Percentiles rank a stretch among this genome's conserved stretches.
These are phyloP conservation scores for Crypturellus tataupa DNA, from an alignment of 2,797 vertebrate genomes.

Conservation along the genomic window DNA sequence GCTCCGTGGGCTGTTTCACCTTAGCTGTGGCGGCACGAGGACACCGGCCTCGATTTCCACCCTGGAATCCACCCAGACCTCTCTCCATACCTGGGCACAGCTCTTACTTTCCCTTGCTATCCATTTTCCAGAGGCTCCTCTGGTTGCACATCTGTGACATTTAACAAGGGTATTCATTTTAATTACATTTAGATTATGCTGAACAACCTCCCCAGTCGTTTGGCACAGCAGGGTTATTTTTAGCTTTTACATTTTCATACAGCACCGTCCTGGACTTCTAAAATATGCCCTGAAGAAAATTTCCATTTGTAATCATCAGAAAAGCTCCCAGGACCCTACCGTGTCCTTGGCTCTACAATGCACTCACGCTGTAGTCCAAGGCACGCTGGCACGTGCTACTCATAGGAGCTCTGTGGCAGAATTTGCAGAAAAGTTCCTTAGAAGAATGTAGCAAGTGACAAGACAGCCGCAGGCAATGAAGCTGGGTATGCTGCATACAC, in stretches of 20 bases:
- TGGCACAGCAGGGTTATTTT: constrained; percentile 1
- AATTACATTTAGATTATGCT: constrained; percentile 22
- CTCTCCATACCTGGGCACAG: not conserved
- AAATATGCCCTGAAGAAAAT: constrained; percentile 27
- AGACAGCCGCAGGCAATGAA: not conserved
- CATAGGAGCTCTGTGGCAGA: not conserved
- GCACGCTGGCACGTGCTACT: not conserved
- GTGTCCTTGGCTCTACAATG: not conserved
- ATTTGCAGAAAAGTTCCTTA: not conserved
- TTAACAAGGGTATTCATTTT: constrained; percentile 12
- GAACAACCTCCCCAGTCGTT: constrained; percentile 3
- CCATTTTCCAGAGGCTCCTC: not conserved
- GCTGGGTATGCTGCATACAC: not conserved
- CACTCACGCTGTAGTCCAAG: not conserved
- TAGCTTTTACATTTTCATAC: constrained; percentile 41
- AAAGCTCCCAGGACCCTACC: not conserved
- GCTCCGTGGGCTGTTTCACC: not conserved
- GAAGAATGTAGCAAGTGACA: not conserved
- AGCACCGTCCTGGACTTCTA: not conserved
- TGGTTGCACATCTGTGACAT: not conserved
- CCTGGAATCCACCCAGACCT: not conserved
- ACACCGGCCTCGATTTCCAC: not conserved
- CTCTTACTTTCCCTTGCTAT: not conserved
- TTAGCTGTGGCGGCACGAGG: not conserved
- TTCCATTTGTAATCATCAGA: not conserved